Percentiles rank a stretch among this genome's conserved stretches.
phyloP scores from a whole-genome alignment of 2,113 vertebrate genomes.

The Heterocephalus glaber region DNA sequence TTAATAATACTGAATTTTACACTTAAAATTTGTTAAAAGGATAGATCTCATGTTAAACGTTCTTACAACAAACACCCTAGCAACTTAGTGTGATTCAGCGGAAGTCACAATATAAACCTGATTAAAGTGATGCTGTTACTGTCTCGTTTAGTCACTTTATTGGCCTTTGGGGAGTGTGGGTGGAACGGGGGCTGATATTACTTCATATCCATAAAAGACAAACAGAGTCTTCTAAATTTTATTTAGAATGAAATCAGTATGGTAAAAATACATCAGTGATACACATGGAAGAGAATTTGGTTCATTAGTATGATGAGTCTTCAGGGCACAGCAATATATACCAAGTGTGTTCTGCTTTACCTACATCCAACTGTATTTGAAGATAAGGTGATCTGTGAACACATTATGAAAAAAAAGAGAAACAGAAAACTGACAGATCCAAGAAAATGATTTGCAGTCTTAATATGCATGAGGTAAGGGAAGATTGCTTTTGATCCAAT shows the following conservation, averaged over 20 bases:
- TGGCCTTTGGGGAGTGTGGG: background rate
- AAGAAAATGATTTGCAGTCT: background rate
- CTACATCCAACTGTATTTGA: background rate
- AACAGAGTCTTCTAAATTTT: conserved; percentile 23
- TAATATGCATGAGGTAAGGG: background rate
- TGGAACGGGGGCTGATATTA: background rate
- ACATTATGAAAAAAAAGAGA: background rate
- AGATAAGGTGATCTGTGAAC: background rate
- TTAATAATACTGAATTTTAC: background rate
- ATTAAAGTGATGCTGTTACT: background rate
- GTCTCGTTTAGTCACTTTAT: background rate
- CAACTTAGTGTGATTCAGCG: background rate
- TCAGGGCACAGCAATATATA: background rate
- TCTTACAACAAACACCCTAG: background rate
- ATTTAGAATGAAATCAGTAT: conserved; percentile 56
- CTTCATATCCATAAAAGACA: background rate
- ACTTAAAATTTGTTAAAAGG: background rate
- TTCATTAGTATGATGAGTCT: background rate
- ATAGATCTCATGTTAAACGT: background rate
- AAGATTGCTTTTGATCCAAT: conserved; percentile 57
- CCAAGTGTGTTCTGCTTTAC: background rate
- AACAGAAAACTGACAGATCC: background rate
- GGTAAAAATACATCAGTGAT: background rate
- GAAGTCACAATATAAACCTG: background rate
- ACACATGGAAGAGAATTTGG: background rate